Conservation (phyloP, 64 coral and sea anemone genomes). For the Montipora cactus region DNA sequence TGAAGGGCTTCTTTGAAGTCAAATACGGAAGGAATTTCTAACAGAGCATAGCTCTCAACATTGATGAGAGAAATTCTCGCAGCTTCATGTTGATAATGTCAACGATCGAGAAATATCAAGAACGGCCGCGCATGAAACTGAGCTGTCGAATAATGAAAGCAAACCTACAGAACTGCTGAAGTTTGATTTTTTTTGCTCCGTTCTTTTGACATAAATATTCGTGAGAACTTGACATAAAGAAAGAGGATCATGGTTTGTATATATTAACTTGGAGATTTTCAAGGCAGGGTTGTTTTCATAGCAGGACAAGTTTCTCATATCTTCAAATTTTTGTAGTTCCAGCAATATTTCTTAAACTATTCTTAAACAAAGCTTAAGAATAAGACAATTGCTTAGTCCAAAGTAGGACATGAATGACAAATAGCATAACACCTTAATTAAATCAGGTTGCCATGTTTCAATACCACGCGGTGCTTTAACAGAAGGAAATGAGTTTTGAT, state of each 20-base stretch:
- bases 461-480: neutral
- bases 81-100: too few relatives aligned
- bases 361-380: neutral
- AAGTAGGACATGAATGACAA: neutral
- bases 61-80: too few relatives aligned
- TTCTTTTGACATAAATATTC: neutral
- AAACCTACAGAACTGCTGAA: neutral
- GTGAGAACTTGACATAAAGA: neutral
- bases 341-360: constrained; percentile 6
- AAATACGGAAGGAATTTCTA: too few relatives aligned
- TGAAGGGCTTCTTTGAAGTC: too few relatives aligned
- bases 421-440: too few relatives aligned
- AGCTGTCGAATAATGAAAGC: neutral
- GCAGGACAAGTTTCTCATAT: neutral
- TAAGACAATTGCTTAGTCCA: neutral
- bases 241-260: neutral
- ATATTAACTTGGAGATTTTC: neutral
- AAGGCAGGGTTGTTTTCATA: constrained; percentile 6
- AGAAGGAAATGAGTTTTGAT: neutral
- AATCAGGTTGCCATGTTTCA: neutral
- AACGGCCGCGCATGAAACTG: too few relatives aligned
- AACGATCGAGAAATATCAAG: too few relatives aligned
- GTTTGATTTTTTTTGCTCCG: neutral
- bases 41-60: too few relatives aligned
- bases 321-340: constrained; percentile 41